Conservation (phyloP, 2,888 invertebrate species). For the Lithodes maja region DNA sequence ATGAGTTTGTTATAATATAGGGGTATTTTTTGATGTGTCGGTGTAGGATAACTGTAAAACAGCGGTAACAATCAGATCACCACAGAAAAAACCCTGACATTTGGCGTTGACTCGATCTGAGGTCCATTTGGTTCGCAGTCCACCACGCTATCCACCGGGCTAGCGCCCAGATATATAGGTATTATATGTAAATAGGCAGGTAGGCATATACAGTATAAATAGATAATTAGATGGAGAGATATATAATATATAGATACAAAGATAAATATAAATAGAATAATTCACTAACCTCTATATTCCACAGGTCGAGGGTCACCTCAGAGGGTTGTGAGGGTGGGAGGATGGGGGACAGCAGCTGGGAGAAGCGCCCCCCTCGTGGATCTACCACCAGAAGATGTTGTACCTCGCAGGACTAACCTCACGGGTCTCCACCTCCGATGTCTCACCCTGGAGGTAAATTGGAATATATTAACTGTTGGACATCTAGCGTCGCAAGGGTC, state of each 20-base stretch:
- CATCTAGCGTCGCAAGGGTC: too few species aligned
- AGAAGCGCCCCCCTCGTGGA: not conserved
- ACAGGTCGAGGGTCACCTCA: not conserved
- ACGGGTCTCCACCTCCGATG: not conserved
- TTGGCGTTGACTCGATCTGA: too few species aligned
- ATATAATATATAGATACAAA: not conserved
- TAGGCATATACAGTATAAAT: not conserved
- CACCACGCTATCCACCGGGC: too few species aligned
- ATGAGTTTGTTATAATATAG: too few species aligned
- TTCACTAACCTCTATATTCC: not conserved
- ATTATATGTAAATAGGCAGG: not conserved
- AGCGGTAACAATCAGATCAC: too few species aligned
- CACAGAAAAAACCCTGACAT: too few species aligned
- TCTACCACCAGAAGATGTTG: not conserved
- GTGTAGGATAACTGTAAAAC: too few species aligned
- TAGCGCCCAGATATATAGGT: not conserved
- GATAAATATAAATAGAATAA: not conserved
- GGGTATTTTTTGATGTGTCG: too few species aligned
- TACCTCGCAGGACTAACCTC: constrained; percentile 2
- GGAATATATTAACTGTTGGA: too few species aligned
- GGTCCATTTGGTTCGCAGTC: too few species aligned
- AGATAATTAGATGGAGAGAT: not conserved
- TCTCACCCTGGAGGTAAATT: not conserved
- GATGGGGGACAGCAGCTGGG: not conserved
- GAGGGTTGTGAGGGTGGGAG: not conserved